Evolutionary conservation across 2,888 invertebrate species (phyloP).

Genomic region (Tortrix viridana): DNA sequence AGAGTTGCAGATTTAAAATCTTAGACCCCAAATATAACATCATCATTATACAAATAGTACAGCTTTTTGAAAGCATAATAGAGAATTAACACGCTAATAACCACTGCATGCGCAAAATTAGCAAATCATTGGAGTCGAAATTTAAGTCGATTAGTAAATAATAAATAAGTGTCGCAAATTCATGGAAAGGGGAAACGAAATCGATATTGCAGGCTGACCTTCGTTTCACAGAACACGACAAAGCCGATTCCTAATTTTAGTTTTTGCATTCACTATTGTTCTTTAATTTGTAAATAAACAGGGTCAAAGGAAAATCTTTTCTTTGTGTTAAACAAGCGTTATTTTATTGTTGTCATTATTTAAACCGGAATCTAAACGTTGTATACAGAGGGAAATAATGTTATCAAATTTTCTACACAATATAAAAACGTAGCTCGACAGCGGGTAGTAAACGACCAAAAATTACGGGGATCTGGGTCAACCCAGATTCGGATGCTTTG

Average conservation of each 20-base stretch:
- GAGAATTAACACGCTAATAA: no score
- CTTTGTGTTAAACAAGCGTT: conserved; percentile 20
- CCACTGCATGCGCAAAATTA: background rate
- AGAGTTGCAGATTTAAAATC: no score
- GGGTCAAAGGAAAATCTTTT: conserved; percentile 18
- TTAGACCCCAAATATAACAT: no score
- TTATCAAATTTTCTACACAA: conserved; percentile 43
- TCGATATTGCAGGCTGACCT: conserved; percentile 43
- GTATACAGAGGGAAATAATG: conserved; percentile 16
- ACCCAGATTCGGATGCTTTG: conserved; percentile 52
- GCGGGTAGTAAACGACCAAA: conserved; percentile 38
- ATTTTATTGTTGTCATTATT: conserved; percentile 16
- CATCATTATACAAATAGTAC: no score
- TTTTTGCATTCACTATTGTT: conserved; percentile 37
- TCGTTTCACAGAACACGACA: conserved; percentile 38
- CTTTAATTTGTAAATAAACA: conserved; percentile 21
- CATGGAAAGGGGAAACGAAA: conserved; percentile 37
- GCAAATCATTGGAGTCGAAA: conserved; percentile 2
- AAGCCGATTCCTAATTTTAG: conserved; percentile 6
- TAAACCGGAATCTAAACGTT: conserved; percentile 6
- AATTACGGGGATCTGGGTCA: conserved; percentile 68
- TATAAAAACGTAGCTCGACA: conserved; percentile 44
- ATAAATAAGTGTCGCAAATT: conserved; percentile 27
- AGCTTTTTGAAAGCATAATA: no score
- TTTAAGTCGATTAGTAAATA: conserved; percentile 11